phyloP scores from a whole-genome alignment of 2,797 vertebrate genomes.

The Erithacus rubecula region DNA sequence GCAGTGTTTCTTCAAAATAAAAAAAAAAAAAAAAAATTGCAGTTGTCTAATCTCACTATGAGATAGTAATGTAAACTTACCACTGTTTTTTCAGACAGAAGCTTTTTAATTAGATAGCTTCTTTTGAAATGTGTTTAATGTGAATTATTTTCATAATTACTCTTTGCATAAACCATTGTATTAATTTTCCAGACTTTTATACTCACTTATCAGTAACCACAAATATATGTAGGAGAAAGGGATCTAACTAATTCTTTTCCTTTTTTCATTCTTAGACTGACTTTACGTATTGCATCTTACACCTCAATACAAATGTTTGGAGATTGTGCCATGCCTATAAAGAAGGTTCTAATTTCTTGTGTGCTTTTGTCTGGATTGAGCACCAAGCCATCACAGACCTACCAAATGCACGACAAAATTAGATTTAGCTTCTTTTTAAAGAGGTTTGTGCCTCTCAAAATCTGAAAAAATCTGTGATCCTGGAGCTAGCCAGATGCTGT shows the following conservation, averaged over 20 bases:
- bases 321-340: background rate
- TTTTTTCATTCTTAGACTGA: background rate
- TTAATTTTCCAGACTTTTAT: background rate
- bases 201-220: background rate
- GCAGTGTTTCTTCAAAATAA: background rate
- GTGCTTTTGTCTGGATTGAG: background rate
- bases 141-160: background rate
- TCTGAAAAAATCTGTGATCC: background rate
- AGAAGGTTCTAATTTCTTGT: background rate
- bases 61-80: background rate
- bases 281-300: background rate
- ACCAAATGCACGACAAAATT: background rate
- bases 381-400: fast-evolving
- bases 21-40: background rate
- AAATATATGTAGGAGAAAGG: background rate
- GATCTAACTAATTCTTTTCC: background rate
- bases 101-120: background rate
- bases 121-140: background rate
- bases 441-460: background rate
- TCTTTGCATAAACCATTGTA: background rate
- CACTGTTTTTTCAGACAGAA: background rate
- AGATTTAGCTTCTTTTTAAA: background rate
- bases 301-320: background rate
- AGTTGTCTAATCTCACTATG: background rate
- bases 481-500: background rate